Evolutionary conservation across 2,113 vertebrate species (phyloP).

Genomic region (Scophthalmus maximus): DNA sequence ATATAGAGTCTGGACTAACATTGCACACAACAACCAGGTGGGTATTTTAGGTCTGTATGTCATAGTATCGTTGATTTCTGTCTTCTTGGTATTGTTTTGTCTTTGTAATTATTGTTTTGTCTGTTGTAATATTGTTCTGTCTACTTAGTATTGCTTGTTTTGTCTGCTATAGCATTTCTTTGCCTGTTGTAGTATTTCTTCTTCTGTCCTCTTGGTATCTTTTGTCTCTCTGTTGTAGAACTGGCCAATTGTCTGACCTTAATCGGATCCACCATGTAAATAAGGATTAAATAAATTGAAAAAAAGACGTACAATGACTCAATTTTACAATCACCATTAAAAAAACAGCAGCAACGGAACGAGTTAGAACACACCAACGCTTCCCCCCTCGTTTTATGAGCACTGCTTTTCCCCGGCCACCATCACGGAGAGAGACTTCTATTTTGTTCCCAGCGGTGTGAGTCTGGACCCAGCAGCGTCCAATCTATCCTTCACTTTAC

Average conservation of each 20-base stretch:
- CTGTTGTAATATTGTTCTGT: no score
- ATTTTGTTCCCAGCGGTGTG: conserved; percentile 39
- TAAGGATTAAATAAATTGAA: neutral
- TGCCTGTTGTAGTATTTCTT: no score
- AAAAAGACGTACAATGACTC: neutral
- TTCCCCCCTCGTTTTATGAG: neutral
- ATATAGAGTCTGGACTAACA: no score
- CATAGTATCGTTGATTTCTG: no score
- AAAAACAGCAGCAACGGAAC: neutral
- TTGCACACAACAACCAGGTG: no score
- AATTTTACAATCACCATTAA: neutral
- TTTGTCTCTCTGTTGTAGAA: no score
- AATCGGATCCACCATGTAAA: neutral
- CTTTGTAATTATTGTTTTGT: neutral
- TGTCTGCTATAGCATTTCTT: no score
- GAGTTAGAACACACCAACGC: neutral
- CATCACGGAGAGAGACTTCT: conserved; percentile 29
- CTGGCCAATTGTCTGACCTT: no score
- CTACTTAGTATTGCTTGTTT: no score
- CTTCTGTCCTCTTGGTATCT: no score
- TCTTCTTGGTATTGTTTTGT: no score
- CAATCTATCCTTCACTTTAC: conserved; percentile 60
- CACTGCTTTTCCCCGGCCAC: neutral
- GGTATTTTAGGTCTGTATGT: no score
- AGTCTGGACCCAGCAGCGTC: conserved; percentile 44